phyloP scores from a whole-genome alignment of 2,888 invertebrate species.

The Lapara coniferarum region DNA sequence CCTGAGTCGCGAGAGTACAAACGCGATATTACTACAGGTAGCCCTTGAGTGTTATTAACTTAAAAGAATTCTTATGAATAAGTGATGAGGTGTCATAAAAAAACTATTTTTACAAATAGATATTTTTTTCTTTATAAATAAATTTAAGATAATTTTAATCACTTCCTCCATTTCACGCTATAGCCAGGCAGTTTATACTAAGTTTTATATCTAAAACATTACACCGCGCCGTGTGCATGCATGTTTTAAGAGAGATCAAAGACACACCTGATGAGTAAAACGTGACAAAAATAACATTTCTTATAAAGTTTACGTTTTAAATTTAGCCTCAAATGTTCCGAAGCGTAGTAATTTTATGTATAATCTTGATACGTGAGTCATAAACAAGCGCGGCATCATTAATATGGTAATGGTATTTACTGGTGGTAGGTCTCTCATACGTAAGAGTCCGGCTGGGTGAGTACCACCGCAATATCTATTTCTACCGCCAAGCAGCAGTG shows the following conservation, averaged over 20 bases:
- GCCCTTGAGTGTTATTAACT: background rate
- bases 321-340: background rate
- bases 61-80: background rate
- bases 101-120: too few relatives aligned
- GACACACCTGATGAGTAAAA: background rate
- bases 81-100: too few relatives aligned
- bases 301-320: background rate
- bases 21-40: background rate
- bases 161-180: too few relatives aligned
- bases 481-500: too few relatives aligned
- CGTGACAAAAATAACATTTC: background rate
- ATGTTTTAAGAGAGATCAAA: background rate
- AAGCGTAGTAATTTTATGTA: background rate
- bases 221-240: background rate
- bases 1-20: background rate
- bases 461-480: too few relatives aligned
- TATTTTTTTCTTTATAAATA: too few relatives aligned
- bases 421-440: too few relatives aligned
- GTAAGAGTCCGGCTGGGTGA: too few relatives aligned
- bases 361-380: too few relatives aligned
- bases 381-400: too few relatives aligned
- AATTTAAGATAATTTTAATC: too few relatives aligned
- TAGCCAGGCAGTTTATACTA: background rate
- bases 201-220: background rate
- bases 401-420: too few relatives aligned